Conservation (phyloP, 2,797 vertebrate species). For the Enteromius trimaculatus region DNA sequence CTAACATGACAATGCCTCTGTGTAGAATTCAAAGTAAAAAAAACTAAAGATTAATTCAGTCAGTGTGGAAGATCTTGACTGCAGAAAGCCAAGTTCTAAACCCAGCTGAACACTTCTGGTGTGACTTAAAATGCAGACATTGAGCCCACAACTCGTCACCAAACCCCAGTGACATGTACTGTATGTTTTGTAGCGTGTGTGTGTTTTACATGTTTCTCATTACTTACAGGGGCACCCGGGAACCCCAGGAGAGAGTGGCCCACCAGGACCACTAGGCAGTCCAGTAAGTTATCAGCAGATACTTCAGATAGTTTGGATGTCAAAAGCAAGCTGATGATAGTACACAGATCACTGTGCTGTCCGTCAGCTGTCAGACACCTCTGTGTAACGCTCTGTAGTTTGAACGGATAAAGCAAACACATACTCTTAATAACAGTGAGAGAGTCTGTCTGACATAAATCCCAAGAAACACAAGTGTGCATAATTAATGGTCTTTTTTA, state of each 20-base stretch:
- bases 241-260: conserved; percentile 85
- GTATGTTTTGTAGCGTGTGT: conserved; percentile 41
- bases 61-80: not conserved
- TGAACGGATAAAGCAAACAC: conserved; percentile 71
- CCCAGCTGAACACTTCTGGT: not conserved
- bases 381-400: not conserved
- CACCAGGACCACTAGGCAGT: conserved; percentile 86
- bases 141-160: not conserved
- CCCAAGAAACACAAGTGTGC: not conserved
- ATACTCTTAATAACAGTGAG: conserved; percentile 60
- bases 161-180: not conserved
- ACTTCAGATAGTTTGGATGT: conserved; percentile 11
- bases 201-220: conserved; percentile 27
- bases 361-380: conserved; percentile 22
- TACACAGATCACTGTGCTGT: conserved; percentile 18
- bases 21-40: not conserved
- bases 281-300: conserved; percentile 79
- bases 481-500: conserved; percentile 56
- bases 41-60: not conserved
- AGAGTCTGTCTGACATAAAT: not conserved
- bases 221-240: conserved; percentile 90
- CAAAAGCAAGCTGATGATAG: not conserved
- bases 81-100: not conserved
- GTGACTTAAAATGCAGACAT: not conserved
- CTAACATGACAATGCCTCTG: not conserved